phyloP scores from a whole-genome alignment of 2,113 vertebrate genomes.

The Oryctolagus cuniculus region mOryCun1.1 NC_091440.1:73519501-73520000 shows the following conservation, averaged over 20 bases:
- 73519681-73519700: constrained; percentile 18
- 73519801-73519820: constrained; percentile 77
- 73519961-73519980: constrained; percentile 42
- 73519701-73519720: constrained; percentile 67
- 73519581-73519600: background rate
- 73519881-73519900: constrained; percentile 40
- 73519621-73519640: background rate
- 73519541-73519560: constrained; percentile 42
- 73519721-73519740: constrained; percentile 60
- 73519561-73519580: constrained; percentile 37
- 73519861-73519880: constrained; percentile 47
- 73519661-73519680: constrained; percentile 54
- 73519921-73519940: constrained; percentile 62
- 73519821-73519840: constrained; percentile 67
- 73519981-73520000: background rate
- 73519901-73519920: background rate
- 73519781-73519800: constrained; percentile 51
- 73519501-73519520: constrained; percentile 51
- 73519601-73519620: background rate
- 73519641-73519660: background rate
- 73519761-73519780: background rate
- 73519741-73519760: constrained; percentile 74
- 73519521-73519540: background rate
- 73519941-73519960: background rate
- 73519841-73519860: constrained; percentile 23